These are phyloP conservation scores for Scopus umbretta DNA, from an alignment of 2,113 vertebrate genomes.

Conservation along the genomic window DNA sequence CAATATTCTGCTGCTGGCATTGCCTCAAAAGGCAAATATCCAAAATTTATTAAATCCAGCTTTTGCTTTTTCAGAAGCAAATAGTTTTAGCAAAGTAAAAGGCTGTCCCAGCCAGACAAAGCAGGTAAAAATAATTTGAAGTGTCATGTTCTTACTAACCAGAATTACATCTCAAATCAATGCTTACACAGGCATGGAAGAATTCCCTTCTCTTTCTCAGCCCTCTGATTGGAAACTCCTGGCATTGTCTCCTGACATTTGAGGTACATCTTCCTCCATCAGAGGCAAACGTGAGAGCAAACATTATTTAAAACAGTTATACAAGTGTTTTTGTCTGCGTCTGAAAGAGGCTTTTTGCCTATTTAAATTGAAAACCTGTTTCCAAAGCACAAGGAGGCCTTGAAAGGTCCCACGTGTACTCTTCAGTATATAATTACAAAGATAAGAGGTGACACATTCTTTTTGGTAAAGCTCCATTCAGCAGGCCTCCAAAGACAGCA, in stretches of 20 bases:
- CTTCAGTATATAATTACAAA: background rate
- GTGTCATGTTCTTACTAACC: background rate
- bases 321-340: background rate
- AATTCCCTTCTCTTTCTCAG: background rate
- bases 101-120: background rate
- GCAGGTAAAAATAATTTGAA: background rate
- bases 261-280: background rate
- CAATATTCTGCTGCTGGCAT: background rate
- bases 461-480: constrained; percentile 4
- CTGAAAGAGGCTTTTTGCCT: background rate
- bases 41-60: background rate
- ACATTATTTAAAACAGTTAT: background rate
- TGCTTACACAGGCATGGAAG: background rate
- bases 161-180: background rate
- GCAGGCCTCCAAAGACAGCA: background rate
- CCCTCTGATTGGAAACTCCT: background rate
- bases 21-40: background rate
- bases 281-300: background rate
- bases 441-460: constrained; percentile 21
- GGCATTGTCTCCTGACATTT: background rate
- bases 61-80: background rate
- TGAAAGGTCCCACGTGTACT: background rate
- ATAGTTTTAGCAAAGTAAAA: background rate
- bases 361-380: constrained; percentile 21
- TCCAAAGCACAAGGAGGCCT: background rate